Conservation (phyloP, 2,797 vertebrate genomes). For the Liasis olivaceus region DNA sequence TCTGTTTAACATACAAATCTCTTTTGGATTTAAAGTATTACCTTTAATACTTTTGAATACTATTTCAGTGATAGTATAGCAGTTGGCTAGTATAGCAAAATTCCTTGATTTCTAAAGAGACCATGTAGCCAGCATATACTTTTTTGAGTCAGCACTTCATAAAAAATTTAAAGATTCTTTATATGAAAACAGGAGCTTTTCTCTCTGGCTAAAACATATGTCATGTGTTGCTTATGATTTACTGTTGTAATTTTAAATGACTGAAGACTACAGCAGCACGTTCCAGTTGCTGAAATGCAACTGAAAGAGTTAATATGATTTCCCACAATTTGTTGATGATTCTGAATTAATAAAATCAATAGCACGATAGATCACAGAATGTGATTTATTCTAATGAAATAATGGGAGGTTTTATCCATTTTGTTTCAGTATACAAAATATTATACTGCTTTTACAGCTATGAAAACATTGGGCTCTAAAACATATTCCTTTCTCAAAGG, state of each 20-base stretch:
- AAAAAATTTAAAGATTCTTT: slow-evolving; percentile 42
- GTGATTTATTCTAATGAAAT: slow-evolving; percentile 50
- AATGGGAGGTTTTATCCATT: slow-evolving; percentile 55
- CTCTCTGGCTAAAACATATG: slow-evolving; percentile 54
- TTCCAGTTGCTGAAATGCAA: slow-evolving; percentile 66
- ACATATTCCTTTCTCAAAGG: slow-evolving; percentile 8
- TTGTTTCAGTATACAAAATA: slow-evolving; percentile 53
- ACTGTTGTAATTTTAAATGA: slow-evolving; percentile 65
- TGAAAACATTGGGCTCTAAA: slow-evolving; percentile 26
- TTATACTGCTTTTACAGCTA: slow-evolving; percentile 47
- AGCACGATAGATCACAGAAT: slow-evolving; percentile 60
- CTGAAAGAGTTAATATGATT: slow-evolving; percentile 57
- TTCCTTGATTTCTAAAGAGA: slow-evolving; percentile 51
- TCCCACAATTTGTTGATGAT: slow-evolving; percentile 62
- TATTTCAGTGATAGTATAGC: neutral
- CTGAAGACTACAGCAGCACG: slow-evolving; percentile 57
- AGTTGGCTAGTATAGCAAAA: neutral
- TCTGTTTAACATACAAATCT: slow-evolving; percentile 49
- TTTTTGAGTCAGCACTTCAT: slow-evolving; percentile 45
- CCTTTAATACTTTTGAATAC: neutral
- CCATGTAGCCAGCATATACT: slow-evolving; percentile 37
- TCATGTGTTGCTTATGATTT: slow-evolving; percentile 55
- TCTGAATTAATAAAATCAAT: slow-evolving; percentile 65
- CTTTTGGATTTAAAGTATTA: slow-evolving; percentile 33
- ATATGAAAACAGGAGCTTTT: slow-evolving; percentile 51